phyloP scores from a whole-genome alignment of 2,888 invertebrate genomes.

The Siphlonurus alternatus region DNA sequence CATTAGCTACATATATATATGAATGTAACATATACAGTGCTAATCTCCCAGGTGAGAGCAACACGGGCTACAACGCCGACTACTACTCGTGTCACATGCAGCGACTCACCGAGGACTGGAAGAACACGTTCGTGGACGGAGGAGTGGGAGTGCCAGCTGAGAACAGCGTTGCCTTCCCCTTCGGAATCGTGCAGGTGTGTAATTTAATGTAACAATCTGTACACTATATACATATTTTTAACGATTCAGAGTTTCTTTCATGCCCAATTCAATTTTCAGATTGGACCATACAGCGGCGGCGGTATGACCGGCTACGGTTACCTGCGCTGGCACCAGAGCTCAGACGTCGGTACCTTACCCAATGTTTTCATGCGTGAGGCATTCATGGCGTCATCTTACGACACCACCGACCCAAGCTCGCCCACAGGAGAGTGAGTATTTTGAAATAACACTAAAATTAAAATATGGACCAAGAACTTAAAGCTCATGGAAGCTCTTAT shows the following conservation, averaged over 20 bases:
- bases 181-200: neutral
- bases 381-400: neutral
- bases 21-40: no score
- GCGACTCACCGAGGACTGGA: neutral
- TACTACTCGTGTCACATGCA: neutral
- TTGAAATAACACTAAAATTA: no score
- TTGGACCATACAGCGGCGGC: neutral
- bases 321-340: neutral
- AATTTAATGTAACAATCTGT: no score
- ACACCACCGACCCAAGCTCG: neutral
- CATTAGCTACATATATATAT: no score
- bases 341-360: neutral
- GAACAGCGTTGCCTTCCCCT: neutral
- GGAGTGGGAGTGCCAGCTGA: neutral
- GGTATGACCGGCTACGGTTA: neutral
- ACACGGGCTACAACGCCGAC: neutral
- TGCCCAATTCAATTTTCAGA: neutral
- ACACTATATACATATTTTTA: no score
- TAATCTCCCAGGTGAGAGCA: constrained; percentile 2
- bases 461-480: no score
- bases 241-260: neutral
- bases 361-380: neutral
- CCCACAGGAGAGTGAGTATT: constrained; percentile 3
- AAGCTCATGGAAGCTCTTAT: no score
- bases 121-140: neutral